Conservation (phyloP, 2,113 vertebrate species). For the Salvelinus alpinus region DNA sequence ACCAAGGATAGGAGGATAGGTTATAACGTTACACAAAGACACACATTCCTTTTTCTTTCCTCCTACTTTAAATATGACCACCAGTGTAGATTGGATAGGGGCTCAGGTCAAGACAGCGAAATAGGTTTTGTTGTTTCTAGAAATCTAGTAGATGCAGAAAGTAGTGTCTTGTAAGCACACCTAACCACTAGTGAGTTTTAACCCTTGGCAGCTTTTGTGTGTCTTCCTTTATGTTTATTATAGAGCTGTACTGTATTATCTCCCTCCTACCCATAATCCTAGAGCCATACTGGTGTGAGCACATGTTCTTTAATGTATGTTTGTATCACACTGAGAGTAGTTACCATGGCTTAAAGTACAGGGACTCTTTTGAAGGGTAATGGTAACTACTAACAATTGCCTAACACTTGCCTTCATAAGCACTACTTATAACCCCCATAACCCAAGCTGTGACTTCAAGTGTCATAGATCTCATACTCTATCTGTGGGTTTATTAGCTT, state of each 20-base stretch:
- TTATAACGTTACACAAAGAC: background rate
- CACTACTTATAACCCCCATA: background rate
- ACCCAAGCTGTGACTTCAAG: background rate
- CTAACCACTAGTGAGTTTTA: background rate
- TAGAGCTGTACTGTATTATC: background rate
- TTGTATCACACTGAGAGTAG: background rate
- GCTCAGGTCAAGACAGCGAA: background rate
- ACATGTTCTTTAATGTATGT: background rate
- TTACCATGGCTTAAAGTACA: background rate
- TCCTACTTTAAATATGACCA: background rate
- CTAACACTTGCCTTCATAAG: constrained; percentile 7
- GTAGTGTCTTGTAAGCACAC: background rate
- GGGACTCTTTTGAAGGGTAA: background rate
- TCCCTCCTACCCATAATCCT: background rate
- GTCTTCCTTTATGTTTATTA: background rate
- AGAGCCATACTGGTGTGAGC: background rate
- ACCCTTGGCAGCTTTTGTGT: background rate
- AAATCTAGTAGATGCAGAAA: background rate
- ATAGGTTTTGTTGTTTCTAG: background rate
- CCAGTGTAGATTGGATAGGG: background rate
- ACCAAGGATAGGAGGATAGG: no score
- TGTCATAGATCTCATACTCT: background rate
- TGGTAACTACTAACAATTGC: background rate
- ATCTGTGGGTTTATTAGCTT: background rate
- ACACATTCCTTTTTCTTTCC: background rate